Percentiles rank a stretch among this genome's conserved stretches.
phyloP scores from a whole-genome alignment of 1,140 invertebrate genomes.

The Drosophila fuyamai region DNA sequence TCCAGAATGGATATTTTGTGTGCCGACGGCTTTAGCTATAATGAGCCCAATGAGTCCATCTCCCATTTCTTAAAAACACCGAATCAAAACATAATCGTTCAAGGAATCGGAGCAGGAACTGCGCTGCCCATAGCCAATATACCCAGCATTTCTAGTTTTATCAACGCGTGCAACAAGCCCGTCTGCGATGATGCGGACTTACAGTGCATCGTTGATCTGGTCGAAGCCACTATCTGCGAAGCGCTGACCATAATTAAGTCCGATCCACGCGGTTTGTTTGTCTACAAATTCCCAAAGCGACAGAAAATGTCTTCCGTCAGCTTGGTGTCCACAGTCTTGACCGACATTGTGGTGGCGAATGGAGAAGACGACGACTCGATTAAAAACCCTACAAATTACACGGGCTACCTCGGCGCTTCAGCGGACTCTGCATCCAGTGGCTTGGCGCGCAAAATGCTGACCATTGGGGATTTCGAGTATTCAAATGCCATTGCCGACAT shows the following conservation, averaged over 20 bases:
- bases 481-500: constrained; percentile 51
- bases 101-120: not conserved
- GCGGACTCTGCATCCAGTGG: constrained; percentile 24
- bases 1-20: constrained; percentile 8
- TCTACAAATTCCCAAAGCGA: constrained; percentile 45
- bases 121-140: constrained; percentile 10
- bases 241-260: constrained; percentile 53
- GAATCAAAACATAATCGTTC: not conserved
- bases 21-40: not conserved
- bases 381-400: too few relatives aligned
- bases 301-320: rapidly evolving
- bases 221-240: constrained; percentile 55
- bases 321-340: not conserved
- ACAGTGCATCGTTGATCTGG: constrained; percentile 46
- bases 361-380: not conserved
- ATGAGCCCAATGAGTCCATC: not conserved
- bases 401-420: not conserved
- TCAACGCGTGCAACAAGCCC: constrained; percentile 46
- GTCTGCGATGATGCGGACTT: constrained; percentile 58
- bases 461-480: constrained; percentile 56
- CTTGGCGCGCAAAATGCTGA: constrained; percentile 19
- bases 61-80: not conserved
- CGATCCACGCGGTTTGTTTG: constrained; percentile 58
- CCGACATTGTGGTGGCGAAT: not conserved
- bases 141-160: not conserved